These are phyloP conservation scores for Serrognathus titanus DNA, from an alignment of 2,888 invertebrate genomes.

Conservation along the genomic window DNA sequence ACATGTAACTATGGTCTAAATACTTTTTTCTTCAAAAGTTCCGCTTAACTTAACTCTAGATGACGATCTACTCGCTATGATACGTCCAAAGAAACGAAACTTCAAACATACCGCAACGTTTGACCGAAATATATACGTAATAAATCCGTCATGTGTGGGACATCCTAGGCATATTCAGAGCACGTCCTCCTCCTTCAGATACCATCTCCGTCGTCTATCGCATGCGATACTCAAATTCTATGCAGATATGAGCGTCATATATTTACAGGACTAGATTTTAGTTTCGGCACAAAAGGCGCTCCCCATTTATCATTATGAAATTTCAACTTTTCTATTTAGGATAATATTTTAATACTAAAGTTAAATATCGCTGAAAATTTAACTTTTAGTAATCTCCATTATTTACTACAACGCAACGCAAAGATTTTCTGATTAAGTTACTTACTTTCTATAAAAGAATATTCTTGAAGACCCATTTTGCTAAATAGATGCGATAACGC, in stretches of 20 bases:
- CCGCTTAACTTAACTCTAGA: not conserved
- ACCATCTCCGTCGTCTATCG: conserved; percentile 22
- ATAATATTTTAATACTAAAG: too few relatives aligned
- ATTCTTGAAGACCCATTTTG: too few relatives aligned
- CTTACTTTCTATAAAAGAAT: too few relatives aligned
- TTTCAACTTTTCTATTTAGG: too few relatives aligned
- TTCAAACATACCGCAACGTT: conserved; percentile 11
- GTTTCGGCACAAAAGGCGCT: not conserved
- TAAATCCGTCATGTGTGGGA: conserved; percentile 19
- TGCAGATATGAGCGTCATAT: conserved; percentile 10
- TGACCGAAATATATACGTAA: conserved; percentile 13
- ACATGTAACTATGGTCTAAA: too few relatives aligned
- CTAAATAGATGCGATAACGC: too few relatives aligned
- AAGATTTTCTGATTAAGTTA: too few relatives aligned
- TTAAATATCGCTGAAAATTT: too few relatives aligned
- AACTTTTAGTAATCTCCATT: too few relatives aligned
- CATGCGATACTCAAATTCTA: conserved; percentile 14
- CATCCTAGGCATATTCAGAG: conserved; percentile 25
- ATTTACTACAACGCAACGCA: too few relatives aligned
- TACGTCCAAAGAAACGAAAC: not conserved
- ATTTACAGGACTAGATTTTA: too few relatives aligned
- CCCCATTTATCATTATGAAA: not conserved
- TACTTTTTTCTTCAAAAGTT: too few relatives aligned
- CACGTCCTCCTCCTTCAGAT: conserved; percentile 28
- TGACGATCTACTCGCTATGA: not conserved